A percentile compares a stretch with the other conserved stretches of the same genome.
Conservation (phyloP, 2,113 vertebrate genomes). For the Alouatta palliata region DNA sequence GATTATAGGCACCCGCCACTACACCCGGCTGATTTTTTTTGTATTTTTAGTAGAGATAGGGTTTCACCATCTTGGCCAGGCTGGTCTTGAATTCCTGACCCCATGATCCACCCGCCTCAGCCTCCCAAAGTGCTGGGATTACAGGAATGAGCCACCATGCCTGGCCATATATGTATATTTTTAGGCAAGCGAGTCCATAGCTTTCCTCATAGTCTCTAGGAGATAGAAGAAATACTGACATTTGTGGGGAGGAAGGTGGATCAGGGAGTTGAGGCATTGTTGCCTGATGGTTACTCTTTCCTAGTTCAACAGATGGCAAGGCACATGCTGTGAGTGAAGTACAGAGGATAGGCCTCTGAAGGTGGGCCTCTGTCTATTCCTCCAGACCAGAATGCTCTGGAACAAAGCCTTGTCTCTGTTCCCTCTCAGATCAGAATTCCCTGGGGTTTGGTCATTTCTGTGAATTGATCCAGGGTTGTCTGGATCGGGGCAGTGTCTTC, state of each 20-base stretch:
- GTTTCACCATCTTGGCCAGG: too few species aligned
- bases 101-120: too few species aligned
- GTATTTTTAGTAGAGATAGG: too few species aligned
- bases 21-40: too few species aligned
- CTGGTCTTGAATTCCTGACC: too few species aligned
- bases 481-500: background rate
- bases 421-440: conserved; percentile 5
- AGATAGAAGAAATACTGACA: background rate
- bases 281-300: background rate
- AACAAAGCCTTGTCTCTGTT: background rate
- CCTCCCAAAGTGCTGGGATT: too few species aligned
- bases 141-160: too few species aligned
- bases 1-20: too few species aligned
- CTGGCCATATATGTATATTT: background rate
- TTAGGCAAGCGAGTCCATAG: background rate
- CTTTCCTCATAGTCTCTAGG: background rate
- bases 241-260: background rate
- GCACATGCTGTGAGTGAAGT: background rate
- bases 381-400: background rate
- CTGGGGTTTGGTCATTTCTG: background rate
- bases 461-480: background rate
- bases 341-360: background rate
- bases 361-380: background rate
- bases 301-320: background rate
- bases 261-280: background rate